Base-by-base conservation (phyloP, 2,888 invertebrate species). In the Lasioglossum pauxillum region DNA sequence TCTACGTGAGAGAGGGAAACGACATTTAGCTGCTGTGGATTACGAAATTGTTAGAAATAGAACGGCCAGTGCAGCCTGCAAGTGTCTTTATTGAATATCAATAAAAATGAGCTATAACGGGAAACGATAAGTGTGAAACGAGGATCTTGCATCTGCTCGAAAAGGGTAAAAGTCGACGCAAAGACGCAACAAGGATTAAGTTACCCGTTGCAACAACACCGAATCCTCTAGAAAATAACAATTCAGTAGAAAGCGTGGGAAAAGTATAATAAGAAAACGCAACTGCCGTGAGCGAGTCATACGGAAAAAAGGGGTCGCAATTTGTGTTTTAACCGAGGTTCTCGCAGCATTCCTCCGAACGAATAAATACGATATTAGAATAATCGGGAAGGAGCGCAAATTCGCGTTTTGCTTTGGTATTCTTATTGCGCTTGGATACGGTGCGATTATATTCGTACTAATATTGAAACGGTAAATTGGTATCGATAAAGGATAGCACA, bases 351-450 rank as follows among this genome's bases (percentile, higher is more conserved):
- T 85, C 71, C 82, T 81, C 78, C 84, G 41, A 84, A 90, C 88
- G 89, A 90, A 91, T 91, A 90, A 44, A 91, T 91, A 91, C 90
- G 85, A 88, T 90, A 93, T 44, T 44, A 44, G 44, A 44, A 44
- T 90, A 92, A 91, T 79, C 88, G 85, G 89, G 87, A 89, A 84
- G n/a, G 35, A 41, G 35, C 60, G 88, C 83, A 90, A 90, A 87
- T 90, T 83, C 46, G 75, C n/a, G 64, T 89, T 69, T 91, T 90
- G 90, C 94, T 94, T 94, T 94, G 94, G 94, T 93, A 94, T 94
- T 92, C 88, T 84, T 93, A 93, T 93, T 94, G 93, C 93, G 92
- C 92, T 44, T 93, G 91, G 92, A 89, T 92, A 92, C 90, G 92
- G 90, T 88, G 91, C 89, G 87, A 88, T 84, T 83, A 84, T 86